These are phyloP conservation scores for Neria commutata DNA, from an alignment of 2,888 invertebrate species.

Conservation along the genomic window DNA sequence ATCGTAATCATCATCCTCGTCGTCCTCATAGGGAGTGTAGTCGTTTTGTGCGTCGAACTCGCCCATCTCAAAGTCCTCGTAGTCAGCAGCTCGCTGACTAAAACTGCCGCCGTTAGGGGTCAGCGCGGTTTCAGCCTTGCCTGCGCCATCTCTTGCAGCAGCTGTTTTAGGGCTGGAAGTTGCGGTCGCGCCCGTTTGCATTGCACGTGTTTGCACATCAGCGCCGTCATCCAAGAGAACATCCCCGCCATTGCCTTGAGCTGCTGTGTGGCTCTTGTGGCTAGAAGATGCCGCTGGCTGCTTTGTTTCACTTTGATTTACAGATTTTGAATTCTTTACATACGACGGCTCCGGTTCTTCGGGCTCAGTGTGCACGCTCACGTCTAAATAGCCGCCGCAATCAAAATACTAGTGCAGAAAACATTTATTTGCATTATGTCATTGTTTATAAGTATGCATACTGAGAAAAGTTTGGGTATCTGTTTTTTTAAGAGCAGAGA, in stretches of 20 bases:
- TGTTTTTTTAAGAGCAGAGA: too few relatives aligned
- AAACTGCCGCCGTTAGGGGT: constrained; percentile 4
- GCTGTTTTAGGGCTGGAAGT: too few relatives aligned
- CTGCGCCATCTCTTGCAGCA: too few relatives aligned
- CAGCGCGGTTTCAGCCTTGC: too few relatives aligned
- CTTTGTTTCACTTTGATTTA: not conserved
- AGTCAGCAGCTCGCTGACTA: not conserved
- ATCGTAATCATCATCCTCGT: constrained; percentile 26
- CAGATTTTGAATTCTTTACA: constrained; percentile 7
- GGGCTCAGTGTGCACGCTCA: constrained; percentile 41
- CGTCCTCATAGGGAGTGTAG: not conserved
- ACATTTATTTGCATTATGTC: too few relatives aligned
- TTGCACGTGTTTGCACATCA: too few relatives aligned
- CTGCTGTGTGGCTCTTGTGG: not conserved
- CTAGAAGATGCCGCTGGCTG: not conserved
- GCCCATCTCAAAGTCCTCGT: constrained; percentile 2
- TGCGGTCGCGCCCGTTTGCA: too few relatives aligned
- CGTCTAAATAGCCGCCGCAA: constrained; percentile 42
- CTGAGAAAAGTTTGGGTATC: too few relatives aligned
- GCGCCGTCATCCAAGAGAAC: not conserved
- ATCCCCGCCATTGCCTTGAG: not conserved
- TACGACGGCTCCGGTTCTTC: constrained; percentile 32
- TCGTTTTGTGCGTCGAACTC: constrained; percentile 8
- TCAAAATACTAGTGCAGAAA: constrained; percentile 38
- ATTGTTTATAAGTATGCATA: too few relatives aligned